Percentiles rank a stretch among this genome's conserved stretches.
Conservation (phyloP, 1,140 invertebrate genomes). For the Mesaphorura yosii region DNA sequence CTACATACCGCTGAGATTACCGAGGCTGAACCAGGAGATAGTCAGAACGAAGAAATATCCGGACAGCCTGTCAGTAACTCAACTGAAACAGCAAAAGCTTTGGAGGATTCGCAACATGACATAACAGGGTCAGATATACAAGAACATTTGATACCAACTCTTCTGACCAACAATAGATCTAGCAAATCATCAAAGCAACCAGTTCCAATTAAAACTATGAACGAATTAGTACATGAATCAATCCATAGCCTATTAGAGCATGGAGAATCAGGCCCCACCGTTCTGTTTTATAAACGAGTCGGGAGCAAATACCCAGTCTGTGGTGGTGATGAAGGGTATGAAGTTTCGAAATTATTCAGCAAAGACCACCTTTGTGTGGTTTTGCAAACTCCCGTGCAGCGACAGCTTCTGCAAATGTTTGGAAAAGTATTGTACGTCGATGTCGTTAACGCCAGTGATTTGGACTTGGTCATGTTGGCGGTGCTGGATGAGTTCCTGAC, state of each 20-base stretch:
- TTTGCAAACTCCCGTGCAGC: slow-evolving; percentile 26
- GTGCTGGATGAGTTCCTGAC: slow-evolving; percentile 24
- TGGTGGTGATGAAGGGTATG: slow-evolving; percentile 6
- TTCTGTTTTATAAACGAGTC: slow-evolving; percentile 22
- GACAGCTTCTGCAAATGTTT: slow-evolving; percentile 23
- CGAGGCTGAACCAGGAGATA: too few species aligned
- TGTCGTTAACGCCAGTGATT: slow-evolving; percentile 10
- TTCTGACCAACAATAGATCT: too few species aligned
- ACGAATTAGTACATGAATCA: not conserved
- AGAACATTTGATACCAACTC: too few species aligned
- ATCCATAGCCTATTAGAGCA: slow-evolving; percentile 23
- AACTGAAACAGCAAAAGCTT: too few species aligned
- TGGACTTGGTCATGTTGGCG: slow-evolving; percentile 17
- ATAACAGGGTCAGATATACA: too few species aligned
- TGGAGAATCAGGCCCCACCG: slow-evolving; percentile 23
- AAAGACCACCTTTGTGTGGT: slow-evolving; percentile 21
- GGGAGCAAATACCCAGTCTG: too few species aligned
- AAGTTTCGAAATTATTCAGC: slow-evolving; percentile 1
- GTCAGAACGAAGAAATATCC: too few species aligned
- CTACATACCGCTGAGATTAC: too few species aligned
- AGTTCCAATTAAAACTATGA: not conserved
- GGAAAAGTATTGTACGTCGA: slow-evolving; percentile 18
- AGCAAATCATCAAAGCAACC: too few species aligned
- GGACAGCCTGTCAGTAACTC: too few species aligned
- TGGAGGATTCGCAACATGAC: too few species aligned